A percentile compares a stretch with the other conserved stretches of the same genome.
Evolutionary conservation across 2,888 invertebrate species (phyloP).

Genomic region (Drosophila acutilabella): DNA sequence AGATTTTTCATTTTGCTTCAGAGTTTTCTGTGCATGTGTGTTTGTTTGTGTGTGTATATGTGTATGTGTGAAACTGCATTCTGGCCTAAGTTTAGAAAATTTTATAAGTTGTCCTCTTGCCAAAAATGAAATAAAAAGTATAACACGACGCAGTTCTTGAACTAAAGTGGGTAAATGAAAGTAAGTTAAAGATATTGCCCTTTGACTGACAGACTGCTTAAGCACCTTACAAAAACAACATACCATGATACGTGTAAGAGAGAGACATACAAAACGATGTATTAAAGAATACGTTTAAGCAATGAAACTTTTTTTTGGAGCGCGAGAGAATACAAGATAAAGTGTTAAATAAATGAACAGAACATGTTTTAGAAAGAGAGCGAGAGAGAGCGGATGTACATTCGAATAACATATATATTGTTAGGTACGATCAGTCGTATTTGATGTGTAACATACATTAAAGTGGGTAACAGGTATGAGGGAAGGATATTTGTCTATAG

Average conservation of each 20-base stretch:
- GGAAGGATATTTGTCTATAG: constrained; percentile 17
- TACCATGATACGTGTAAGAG: neutral
- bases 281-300: constrained; percentile 10
- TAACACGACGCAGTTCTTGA: constrained; percentile 28
- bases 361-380: constrained; percentile 10
- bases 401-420: constrained; percentile 51
- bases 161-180: constrained; percentile 12
- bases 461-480: constrained; percentile 31
- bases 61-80: constrained; percentile 44
- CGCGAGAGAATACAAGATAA: constrained; percentile 11
- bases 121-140: constrained; percentile 52
- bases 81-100: constrained; percentile 57
- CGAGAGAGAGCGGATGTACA: constrained; percentile 26
- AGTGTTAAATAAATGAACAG: neutral
- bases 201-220: constrained; percentile 5
- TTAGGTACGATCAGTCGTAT: constrained; percentile 26
- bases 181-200: constrained; percentile 29
- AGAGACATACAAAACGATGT: constrained; percentile 4
- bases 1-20: constrained; percentile 62
- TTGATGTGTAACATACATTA: constrained; percentile 29
- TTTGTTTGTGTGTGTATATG: constrained; percentile 18
- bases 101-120: constrained; percentile 60
- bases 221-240: neutral
- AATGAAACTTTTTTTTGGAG: neutral
- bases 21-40: constrained; percentile 24